Evolutionary conservation across 2,888 invertebrate genomes (phyloP).

Genomic region (Marronus borbonicus): DNA sequence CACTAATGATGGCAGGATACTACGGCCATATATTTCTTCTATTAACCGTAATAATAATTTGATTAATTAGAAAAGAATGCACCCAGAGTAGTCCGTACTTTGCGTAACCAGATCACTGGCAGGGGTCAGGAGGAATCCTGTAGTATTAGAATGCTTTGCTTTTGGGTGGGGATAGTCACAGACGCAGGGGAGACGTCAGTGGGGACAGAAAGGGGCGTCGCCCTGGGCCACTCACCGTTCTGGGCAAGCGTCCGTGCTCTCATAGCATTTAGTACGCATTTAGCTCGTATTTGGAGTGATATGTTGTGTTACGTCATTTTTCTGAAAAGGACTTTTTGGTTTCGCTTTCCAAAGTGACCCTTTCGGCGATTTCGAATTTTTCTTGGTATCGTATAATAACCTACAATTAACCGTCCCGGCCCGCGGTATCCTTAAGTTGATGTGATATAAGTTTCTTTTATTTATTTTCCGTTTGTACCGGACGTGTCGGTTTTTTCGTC

Average conservation of each 20-base stretch:
- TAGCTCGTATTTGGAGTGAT: constrained; percentile 71
- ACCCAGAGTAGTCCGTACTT: constrained; percentile 53
- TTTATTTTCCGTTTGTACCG: constrained; percentile 42
- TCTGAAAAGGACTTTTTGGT: constrained; percentile 70
- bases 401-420: constrained; percentile 40
- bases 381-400: constrained; percentile 38
- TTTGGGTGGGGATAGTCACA: constrained; percentile 56
- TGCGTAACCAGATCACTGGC: constrained; percentile 58
- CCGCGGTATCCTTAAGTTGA: constrained; percentile 53
- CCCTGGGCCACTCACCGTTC: constrained; percentile 69
- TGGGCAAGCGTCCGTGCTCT: constrained; percentile 68
- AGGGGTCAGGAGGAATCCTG: constrained; percentile 47
- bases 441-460: constrained; percentile 56
- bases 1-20: constrained; percentile 42
- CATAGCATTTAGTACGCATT: constrained; percentile 69
- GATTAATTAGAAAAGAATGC: constrained; percentile 51
- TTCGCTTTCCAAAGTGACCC: constrained; percentile 70
- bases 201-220: constrained; percentile 69
- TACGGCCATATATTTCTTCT: constrained; percentile 30
- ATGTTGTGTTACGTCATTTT: constrained; percentile 72
- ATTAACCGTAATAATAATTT: constrained; percentile 45
- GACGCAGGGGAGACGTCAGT: constrained; percentile 58
- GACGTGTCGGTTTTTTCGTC: constrained; percentile 57
- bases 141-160: constrained; percentile 36
- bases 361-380: constrained; percentile 66